Evolutionary conservation across 2,888 invertebrate genomes (phyloP), one percentile per base, ranked within the genome.

Genomic region (Drosophila quinaria): DNA sequence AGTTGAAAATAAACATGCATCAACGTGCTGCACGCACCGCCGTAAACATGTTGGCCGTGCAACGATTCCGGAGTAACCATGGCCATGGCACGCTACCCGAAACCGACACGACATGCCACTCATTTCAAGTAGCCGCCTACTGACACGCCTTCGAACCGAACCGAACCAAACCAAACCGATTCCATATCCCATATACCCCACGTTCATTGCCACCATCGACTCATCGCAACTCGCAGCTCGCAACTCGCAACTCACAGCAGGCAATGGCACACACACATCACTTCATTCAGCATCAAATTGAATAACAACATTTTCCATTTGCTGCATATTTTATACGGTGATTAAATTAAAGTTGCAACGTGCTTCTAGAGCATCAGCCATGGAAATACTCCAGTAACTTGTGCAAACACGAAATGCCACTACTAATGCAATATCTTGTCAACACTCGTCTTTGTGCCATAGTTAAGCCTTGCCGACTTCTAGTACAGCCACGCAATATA

Each of bases 281-380:
- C 78, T 86, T 78, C 86, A 83, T 86, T 86, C 86, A 86, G 81
- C 78, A 67, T 73, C 72, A 86, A 88, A 88, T 86, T 86, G 86
- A 86, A 86, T 88, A 86, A 81, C 84, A 86, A 80, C 88, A 86
- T 88, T 88, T 81, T 81, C 88, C 88, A 83, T 88, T 86, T 86
- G 78, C 75, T 80, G 80, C 86, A 83, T 78, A 86, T 86, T 86
- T 88, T 83, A 88, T 78, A 74, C 71, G 75, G 50, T 83, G 86
- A 86, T 86, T 81, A 76, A 86, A 86, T 86, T 83, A 86, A 86
- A 88, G 75, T 80, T 88, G 72, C 81, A 79, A 73, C 73, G 70
- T 77, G 74, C 68, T 65, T 37, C 47, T 15, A 46, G 46, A 42
- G 33, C 33, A 37, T 47, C 59, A 41, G 52, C 44, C 63, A 76